Evolutionary conservation across 2,797 vertebrate genomes (phyloP).

Genomic region (Pogonophryne albipinna): DNA sequence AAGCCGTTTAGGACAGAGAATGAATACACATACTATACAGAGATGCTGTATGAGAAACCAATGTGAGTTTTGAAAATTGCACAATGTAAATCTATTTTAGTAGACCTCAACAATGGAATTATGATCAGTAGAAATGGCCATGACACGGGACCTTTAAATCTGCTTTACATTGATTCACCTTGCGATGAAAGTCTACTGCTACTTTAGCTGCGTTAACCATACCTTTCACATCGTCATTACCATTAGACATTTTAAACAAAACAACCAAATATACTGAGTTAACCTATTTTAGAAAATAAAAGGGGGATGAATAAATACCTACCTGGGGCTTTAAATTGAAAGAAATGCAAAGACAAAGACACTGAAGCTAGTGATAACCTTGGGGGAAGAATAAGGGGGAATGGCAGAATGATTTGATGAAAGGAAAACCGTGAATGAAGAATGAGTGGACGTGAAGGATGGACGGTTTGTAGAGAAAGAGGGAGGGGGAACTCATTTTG

Average conservation of each 20-base stretch:
- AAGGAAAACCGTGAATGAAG: neutral
- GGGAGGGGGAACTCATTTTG: conserved; percentile 7
- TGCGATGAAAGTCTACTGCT: neutral
- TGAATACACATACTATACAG: no score
- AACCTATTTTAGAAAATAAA: neutral
- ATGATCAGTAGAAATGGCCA: no score
- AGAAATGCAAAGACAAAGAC: no score
- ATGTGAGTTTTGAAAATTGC: no score
- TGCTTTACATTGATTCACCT: neutral
- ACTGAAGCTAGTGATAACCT: conserved; percentile 14
- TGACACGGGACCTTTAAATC: neutral
- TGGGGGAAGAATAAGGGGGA: neutral
- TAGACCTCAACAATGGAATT: no score
- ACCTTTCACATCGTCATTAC: no score
- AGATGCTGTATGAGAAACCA: no score
- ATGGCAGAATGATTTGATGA: conserved; percentile 22
- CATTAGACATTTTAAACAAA: no score
- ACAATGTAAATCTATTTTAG: no score
- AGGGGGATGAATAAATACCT: conserved; percentile 1
- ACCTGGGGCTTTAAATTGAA: no score
- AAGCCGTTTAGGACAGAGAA: no score
- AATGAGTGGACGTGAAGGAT: neutral
- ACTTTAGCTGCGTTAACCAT: no score
- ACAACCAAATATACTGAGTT: neutral
- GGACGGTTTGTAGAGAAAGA: neutral